Percentiles rank a stretch among this genome's conserved stretches.
phyloP scores from a whole-genome alignment of 1,140 invertebrate species.

The Vollenhovia emeryi region DNA sequence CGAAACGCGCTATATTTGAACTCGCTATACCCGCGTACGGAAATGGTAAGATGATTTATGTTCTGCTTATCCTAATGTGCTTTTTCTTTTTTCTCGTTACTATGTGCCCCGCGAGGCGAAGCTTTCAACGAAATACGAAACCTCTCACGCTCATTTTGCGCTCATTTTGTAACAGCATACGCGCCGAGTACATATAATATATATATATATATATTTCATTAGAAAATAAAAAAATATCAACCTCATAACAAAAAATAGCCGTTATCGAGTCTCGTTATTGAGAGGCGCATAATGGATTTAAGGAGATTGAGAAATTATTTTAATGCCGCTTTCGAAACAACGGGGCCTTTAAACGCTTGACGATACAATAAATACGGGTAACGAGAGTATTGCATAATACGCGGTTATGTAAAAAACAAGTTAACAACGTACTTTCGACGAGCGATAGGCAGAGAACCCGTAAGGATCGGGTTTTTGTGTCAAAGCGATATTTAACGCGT shows the following conservation, averaged over 20 bases:
- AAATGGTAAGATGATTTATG: slow-evolving; percentile 87
- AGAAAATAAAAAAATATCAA: neutral
- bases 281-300: neutral
- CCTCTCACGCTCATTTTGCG: neutral
- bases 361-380: slow-evolving; percentile 29
- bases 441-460: neutral
- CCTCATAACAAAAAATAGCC: neutral
- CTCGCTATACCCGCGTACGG: slow-evolving; percentile 91
- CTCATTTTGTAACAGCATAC: slow-evolving; percentile 13
- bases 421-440: slow-evolving; percentile 29
- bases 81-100: neutral
- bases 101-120: neutral
- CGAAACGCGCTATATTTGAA: slow-evolving; percentile 93
- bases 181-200: neutral
- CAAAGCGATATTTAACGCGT: neutral
- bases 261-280: neutral
- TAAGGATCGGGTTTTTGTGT: neutral
- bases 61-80: slow-evolving; percentile 22
- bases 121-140: slow-evolving; percentile 32
- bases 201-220: neutral
- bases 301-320: neutral
- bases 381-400: slow-evolving; percentile 2
- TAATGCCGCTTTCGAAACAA: neutral
- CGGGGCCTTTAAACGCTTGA: neutral
- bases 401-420: slow-evolving; percentile 26